These are phyloP conservation scores for Diachasmimorpha longicaudata DNA, from an alignment of 1,140 invertebrate species.

Conservation along the genomic window DNA sequence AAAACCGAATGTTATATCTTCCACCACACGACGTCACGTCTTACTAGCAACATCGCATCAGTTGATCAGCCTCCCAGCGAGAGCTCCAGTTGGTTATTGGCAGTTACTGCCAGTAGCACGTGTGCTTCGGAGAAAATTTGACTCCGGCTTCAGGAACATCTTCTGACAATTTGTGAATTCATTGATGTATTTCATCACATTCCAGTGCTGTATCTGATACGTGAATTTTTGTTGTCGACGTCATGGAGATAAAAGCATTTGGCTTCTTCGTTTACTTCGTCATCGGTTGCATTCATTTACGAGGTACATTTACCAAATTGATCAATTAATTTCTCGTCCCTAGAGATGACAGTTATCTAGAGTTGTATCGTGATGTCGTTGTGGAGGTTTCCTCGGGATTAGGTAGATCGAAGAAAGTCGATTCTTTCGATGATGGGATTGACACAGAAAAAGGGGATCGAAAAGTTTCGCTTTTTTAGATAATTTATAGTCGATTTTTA, in stretches of 20 bases:
- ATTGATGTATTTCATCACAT: background rate
- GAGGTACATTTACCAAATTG: background rate
- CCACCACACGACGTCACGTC: constrained; percentile 18
- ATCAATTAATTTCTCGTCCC: too few relatives aligned
- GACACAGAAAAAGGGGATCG: too few relatives aligned
- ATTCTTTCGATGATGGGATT: too few relatives aligned
- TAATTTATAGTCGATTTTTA: too few relatives aligned
- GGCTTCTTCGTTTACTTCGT: background rate
- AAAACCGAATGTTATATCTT: background rate
- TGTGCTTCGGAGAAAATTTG: background rate
- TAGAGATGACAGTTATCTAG: too few relatives aligned
- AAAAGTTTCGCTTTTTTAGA: too few relatives aligned
- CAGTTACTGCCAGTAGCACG: constrained; percentile 13
- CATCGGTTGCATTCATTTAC: background rate
- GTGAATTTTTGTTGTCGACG: background rate
- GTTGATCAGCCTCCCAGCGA: constrained; percentile 16
- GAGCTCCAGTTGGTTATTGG: constrained; percentile 22
- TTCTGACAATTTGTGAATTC: background rate
- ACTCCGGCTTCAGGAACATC: background rate
- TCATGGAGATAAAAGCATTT: background rate
- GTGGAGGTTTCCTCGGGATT: too few relatives aligned
- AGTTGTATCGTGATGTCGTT: too few relatives aligned
- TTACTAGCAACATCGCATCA: background rate
- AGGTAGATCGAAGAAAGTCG: too few relatives aligned
- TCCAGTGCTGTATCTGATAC: background rate